These are phyloP conservation scores for Spialia ferax DNA, from an alignment of 2,888 invertebrate genomes.

Conservation along the genomic window DNA sequence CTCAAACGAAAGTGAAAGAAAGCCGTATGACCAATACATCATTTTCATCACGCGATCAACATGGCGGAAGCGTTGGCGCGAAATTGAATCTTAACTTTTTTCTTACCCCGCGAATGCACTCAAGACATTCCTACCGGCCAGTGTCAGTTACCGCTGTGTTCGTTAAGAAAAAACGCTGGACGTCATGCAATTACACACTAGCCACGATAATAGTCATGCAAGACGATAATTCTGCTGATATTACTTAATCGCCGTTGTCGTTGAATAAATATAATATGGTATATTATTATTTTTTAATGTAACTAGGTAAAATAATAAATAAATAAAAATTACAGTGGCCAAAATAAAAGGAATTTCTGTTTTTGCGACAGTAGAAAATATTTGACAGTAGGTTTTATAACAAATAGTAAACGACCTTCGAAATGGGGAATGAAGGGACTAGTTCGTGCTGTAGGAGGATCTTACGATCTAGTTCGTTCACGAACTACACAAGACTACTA, in stretches of 20 bases:
- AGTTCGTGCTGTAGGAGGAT: too few relatives aligned
- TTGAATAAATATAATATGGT: slow-evolving; percentile 18
- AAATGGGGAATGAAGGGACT: too few relatives aligned
- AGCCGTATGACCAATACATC: slow-evolving; percentile 79
- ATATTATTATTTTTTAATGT: slow-evolving; percentile 11
- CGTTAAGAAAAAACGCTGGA: slow-evolving; percentile 49
- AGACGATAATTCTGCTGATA: slow-evolving; percentile 40
- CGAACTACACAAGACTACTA: too few relatives aligned
- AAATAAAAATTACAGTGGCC: not conserved
- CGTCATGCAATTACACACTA: slow-evolving; percentile 53
- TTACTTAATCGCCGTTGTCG: slow-evolving; percentile 24
- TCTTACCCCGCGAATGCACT: slow-evolving; percentile 65
- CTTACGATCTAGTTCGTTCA: too few relatives aligned
- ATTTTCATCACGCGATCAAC: slow-evolving; percentile 82
- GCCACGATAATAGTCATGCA: slow-evolving; percentile 52
- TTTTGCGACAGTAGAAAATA: not conserved
- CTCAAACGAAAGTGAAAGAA: slow-evolving; percentile 82
- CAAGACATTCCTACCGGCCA: slow-evolving; percentile 76
- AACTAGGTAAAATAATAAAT: not conserved
- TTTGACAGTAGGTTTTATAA: too few relatives aligned
- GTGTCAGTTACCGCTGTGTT: slow-evolving; percentile 68
- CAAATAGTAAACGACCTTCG: too few relatives aligned
- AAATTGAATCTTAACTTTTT: slow-evolving; percentile 82
- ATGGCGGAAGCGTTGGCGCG: slow-evolving; percentile 81
- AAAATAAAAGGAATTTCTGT: not conserved